Base-by-base conservation (phyloP, 2,888 invertebrate species). In the Lathronympha strigana region DNA sequence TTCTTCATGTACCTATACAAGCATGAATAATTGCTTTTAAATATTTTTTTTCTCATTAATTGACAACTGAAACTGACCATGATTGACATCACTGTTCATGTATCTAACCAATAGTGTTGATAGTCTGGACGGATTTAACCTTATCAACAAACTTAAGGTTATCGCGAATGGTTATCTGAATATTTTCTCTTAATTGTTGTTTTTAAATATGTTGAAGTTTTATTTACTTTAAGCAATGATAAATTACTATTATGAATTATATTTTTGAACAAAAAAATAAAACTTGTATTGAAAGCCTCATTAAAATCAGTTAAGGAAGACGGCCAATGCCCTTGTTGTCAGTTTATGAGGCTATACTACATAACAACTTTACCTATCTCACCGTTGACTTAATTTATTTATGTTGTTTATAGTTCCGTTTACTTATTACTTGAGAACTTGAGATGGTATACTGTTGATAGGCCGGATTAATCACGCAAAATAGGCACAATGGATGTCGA, bases 141-240 rank as follows among this genome's bases (percentile, higher is more conserved):
- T 78, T 86, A 84, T 84, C 83, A 71, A 63, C 73, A 75, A 76
- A 77, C 69, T 67, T 76, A 79, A 81, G 85, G 86, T 86, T 86
- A 86, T 86, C 84, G 73, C 55, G 54, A 64, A 72, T 67, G 36
- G 75, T 74, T 85, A 83, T 84, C 84, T 77, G 72, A 73, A 54
- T 72, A 76, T 82, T 80, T 83, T 82, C 77, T 78, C 68, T 58
- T 23, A 36, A 64, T 51, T 43, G 51, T 36, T 38, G 54, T 63
- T 61, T 57, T 47, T 64, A 23, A 19, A 63, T 53, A 60, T 23
- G 33, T 45, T 40, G n/a, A 31, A 23, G 45, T 55, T 47, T 45
- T 47, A 43, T 45, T 45, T 40, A 49, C 33, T 31, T 57, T 36
- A 19, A 19, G 33, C 21, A 51, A 33, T 33, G 13, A 31, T 19